Conservation (phyloP, 1,140 invertebrate genomes). For the Macrostomum lignano region DNA sequence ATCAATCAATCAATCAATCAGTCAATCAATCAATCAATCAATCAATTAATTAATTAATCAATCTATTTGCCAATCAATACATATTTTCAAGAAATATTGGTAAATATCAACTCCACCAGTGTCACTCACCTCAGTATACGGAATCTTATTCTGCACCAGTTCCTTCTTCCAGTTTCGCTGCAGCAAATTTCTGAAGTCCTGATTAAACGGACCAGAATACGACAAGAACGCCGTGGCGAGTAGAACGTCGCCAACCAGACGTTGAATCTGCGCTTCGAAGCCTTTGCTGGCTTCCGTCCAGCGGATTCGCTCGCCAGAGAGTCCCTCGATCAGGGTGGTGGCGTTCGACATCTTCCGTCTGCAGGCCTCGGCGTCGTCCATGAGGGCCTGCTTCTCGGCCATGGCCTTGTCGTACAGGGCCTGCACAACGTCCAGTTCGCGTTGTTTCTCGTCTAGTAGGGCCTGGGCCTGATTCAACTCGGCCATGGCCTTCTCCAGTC, state of each 20-base stretch:
- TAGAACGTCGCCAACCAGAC: slow-evolving; percentile 63
- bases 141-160: slow-evolving; percentile 45
- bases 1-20: too few relatives aligned
- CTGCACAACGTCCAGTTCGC: slow-evolving; percentile 57
- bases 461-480: slow-evolving; percentile 56
- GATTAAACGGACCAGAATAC: slow-evolving; percentile 82
- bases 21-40: too few relatives aligned
- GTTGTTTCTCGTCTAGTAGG: slow-evolving; percentile 60
- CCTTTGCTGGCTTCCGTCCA: slow-evolving; percentile 30
- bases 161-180: slow-evolving; percentile 56
- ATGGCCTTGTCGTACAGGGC: slow-evolving; percentile 69
- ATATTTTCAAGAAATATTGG: slow-evolving; percentile 52
- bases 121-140: slow-evolving; percentile 38
- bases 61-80: too few relatives aligned
- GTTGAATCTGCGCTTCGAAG: slow-evolving; percentile 27
- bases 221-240: slow-evolving; percentile 72
- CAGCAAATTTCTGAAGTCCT: slow-evolving; percentile 55
- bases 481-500: slow-evolving; percentile 55
- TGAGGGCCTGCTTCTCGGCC: slow-evolving; percentile 45
- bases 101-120: neutral
- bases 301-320: slow-evolving; percentile 27
- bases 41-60: too few relatives aligned
- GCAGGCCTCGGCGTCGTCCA: slow-evolving; percentile 28
- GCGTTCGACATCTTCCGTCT: slow-evolving; percentile 30
- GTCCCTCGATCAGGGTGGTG: slow-evolving; percentile 28